Evolutionary conservation across 2,797 vertebrate genomes (phyloP).

Genomic region (Selene dorsalis): DNA sequence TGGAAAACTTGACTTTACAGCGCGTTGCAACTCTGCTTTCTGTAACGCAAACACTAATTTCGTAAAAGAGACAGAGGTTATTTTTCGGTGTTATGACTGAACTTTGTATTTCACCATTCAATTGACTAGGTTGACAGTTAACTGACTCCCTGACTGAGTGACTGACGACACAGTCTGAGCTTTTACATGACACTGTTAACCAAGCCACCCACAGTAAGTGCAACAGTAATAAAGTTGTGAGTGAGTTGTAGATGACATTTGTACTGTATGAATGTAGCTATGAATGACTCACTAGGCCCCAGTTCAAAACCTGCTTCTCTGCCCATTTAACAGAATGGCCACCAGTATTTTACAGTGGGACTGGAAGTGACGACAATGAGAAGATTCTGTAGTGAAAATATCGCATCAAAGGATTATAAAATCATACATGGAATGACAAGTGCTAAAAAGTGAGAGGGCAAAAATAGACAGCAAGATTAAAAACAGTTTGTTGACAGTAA

Average conservation of each 20-base stretch:
- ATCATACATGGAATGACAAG: background rate
- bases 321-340: background rate
- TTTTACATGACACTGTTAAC: conserved; percentile 53
- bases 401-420: background rate
- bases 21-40: conserved; percentile 8
- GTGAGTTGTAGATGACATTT: conserved; percentile 36
- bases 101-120: conserved; percentile 53
- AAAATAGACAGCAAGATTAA: background rate
- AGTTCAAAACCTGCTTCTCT: background rate
- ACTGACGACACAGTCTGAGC: conserved; percentile 47
- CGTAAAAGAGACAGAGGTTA: conserved; percentile 50
- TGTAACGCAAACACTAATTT: conserved; percentile 56
- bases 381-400: background rate
- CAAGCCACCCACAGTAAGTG: conserved; percentile 35
- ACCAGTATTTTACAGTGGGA: background rate
- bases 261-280: no score
- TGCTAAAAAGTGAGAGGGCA: background rate
- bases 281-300: no score
- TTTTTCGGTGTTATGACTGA: conserved; percentile 55
- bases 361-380: background rate
- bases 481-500: background rate
- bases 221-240: conserved; percentile 38
- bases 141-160: conserved; percentile 53
- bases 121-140: conserved; percentile 42
- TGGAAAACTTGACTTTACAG: background rate